Evolutionary conservation across 1,140 invertebrate species (phyloP).

Genomic region (Neoseiulus cucumeris): DNA sequence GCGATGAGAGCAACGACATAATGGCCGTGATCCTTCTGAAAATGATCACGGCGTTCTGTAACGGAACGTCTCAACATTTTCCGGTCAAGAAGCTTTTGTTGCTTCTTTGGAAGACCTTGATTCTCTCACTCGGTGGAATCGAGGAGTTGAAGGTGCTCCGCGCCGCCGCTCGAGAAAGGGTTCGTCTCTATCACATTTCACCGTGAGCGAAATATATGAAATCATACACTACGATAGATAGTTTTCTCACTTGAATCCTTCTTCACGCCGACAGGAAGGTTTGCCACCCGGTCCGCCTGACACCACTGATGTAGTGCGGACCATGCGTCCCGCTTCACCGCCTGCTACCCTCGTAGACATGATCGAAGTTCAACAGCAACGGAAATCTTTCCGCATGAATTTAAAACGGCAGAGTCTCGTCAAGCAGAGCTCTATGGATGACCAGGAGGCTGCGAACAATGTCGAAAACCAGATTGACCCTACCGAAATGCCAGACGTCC

Average conservation of each 20-base stretch:
- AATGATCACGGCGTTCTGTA: slow-evolving; percentile 87
- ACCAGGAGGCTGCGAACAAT: slow-evolving; percentile 28
- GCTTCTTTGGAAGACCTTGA: slow-evolving; percentile 82
- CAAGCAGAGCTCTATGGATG: slow-evolving; percentile 83
- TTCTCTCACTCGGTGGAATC: slow-evolving; percentile 73
- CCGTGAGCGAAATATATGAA: neutral
- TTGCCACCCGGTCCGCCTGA: slow-evolving; percentile 63
- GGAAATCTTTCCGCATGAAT: slow-evolving; percentile 34
- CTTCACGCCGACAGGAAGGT: slow-evolving; percentile 31
- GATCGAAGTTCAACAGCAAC: slow-evolving; percentile 64
- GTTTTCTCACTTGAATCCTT: neutral
- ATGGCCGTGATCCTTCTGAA: slow-evolving; percentile 66
- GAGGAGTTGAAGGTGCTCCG: slow-evolving; percentile 54
- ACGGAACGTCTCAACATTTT: slow-evolving; percentile 77
- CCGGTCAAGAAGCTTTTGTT: slow-evolving; percentile 93
- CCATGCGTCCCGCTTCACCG: slow-evolving; percentile 82
- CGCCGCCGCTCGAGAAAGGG: slow-evolving; percentile 43
- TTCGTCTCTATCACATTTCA: too few relatives aligned
- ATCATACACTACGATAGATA: neutral
- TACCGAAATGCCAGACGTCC: slow-evolving; percentile 16
- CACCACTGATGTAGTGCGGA: slow-evolving; percentile 71
- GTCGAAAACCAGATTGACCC: neutral
- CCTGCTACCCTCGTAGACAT: slow-evolving; percentile 78
- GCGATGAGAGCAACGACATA: slow-evolving; percentile 47
- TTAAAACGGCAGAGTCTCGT: slow-evolving; percentile 52